Evolutionary conservation across 2,888 invertebrate genomes (phyloP).

Genomic region (Acrocera orbiculus): DNA sequence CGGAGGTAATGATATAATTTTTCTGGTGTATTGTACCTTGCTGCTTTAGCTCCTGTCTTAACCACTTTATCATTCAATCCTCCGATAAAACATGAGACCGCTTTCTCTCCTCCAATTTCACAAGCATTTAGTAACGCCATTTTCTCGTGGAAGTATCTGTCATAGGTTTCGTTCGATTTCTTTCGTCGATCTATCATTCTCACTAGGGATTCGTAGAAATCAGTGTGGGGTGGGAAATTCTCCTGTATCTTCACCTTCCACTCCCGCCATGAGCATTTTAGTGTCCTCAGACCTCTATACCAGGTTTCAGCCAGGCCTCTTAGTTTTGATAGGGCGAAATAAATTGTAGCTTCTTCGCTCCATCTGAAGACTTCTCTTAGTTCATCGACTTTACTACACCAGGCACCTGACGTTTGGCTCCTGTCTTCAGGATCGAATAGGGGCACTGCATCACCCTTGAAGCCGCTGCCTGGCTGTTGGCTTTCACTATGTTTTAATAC

Average conservation of each 20-base stretch:
- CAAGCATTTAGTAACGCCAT: not conserved
- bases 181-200: conserved; percentile 4
- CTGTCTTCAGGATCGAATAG: conserved; percentile 6
- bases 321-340: conserved; percentile 2
- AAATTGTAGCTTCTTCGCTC: no score
- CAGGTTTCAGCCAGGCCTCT: conserved; percentile 3
- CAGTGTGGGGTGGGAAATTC: conserved; percentile 4
- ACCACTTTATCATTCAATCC: conserved; percentile 4
- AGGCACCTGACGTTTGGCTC: conserved; percentile 1
- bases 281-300: conserved; percentile 5
- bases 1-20: no score
- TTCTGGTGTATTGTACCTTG: conserved; percentile 4
- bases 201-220: conserved; percentile 1
- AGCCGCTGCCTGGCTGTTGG: no score
- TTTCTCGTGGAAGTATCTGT: not conserved
- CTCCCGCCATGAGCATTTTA: conserved; percentile 6
- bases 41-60: conserved; percentile 6
- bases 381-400: conserved; percentile 8
- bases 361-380: not conserved
- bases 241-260: conserved; percentile 7
- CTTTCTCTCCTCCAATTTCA: conserved; percentile 1
- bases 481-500: no score
- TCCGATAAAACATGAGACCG: conserved; percentile 4
- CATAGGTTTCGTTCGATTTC: conserved; percentile 1
- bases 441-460: conserved; percentile 4